These are phyloP conservation scores for Zaprionus lachaisei DNA, from an alignment of 1,140 invertebrate genomes.

Conservation along the genomic window DNA sequence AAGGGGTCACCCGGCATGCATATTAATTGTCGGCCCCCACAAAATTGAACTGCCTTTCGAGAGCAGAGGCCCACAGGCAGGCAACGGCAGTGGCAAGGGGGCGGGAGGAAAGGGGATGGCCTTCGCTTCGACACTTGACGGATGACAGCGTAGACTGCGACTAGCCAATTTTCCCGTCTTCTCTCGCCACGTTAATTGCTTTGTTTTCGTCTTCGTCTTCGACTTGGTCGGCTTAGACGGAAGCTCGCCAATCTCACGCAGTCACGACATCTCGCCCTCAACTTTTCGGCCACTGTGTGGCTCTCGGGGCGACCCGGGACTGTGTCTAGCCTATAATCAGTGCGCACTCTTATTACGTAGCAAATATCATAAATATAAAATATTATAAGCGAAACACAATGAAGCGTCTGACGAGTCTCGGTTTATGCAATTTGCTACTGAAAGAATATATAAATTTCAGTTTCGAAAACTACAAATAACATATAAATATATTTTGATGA, in stretches of 20 bases:
- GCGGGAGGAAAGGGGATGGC: not conserved
- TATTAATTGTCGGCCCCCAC: slow-evolving; percentile 60
- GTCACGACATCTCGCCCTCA: slow-evolving; percentile 28
- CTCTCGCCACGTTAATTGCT: slow-evolving; percentile 38
- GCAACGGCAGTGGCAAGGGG: not conserved
- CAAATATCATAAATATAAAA: slow-evolving; percentile 10
- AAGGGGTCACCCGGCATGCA: slow-evolving; percentile 52
- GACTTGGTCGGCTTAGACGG: slow-evolving; percentile 3
- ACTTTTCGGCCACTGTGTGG: not conserved
- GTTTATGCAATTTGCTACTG: slow-evolving; percentile 23
- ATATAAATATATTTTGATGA: slow-evolving; percentile 25
- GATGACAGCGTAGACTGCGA: slow-evolving; percentile 23
- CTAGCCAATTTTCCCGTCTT: slow-evolving; percentile 38
- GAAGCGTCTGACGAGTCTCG: slow-evolving; percentile 15
- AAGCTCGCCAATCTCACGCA: slow-evolving; percentile 23
- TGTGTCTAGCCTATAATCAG: slow-evolving; percentile 21
- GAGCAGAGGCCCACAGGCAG: not conserved
- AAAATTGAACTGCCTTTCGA: slow-evolving; percentile 23
- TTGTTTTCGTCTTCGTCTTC: slow-evolving; percentile 1
- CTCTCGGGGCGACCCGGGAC: not conserved
- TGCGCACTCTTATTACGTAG: not conserved
- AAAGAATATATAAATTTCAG: slow-evolving; percentile 16
- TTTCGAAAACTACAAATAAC: not conserved
- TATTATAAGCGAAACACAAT: slow-evolving; percentile 15
- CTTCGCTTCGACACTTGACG: slow-evolving; percentile 46